Evolutionary conservation across 2,888 invertebrate species (phyloP).

Genomic region (Leptinotarsa rubiginosa): DNA sequence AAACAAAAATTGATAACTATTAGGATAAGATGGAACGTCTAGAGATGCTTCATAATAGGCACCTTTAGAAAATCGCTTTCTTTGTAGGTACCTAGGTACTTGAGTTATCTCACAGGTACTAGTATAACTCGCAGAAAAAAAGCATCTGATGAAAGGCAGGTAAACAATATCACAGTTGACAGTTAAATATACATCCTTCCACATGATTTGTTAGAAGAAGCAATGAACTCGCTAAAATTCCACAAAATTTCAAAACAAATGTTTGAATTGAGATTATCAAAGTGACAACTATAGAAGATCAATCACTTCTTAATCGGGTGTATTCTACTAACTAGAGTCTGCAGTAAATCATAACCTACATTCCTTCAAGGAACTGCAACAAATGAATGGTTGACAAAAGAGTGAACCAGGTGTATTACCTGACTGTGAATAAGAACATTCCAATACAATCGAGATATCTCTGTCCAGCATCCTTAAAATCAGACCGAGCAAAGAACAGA

Average conservation of each 20-base stretch:
- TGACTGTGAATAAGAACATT: conserved; percentile 17
- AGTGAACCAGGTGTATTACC: conserved; percentile 20
- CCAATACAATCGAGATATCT: conserved; percentile 17
- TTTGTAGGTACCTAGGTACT: conserved; percentile 12
- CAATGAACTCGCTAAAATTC: background rate
- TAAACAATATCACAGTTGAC: conserved; percentile 8
- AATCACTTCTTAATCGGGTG: background rate
- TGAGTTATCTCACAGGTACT: conserved; percentile 8
- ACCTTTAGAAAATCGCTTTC: conserved; percentile 11
- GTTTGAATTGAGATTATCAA: background rate
- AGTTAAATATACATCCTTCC: conserved; percentile 1
- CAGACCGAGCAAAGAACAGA: conserved; percentile 4
- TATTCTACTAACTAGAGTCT: background rate
- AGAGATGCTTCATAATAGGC: conserved; percentile 15
- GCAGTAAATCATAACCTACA: conserved; percentile 5
- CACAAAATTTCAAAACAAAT: conserved; percentile 13
- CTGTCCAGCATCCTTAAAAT: conserved; percentile 25
- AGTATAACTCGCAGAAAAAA: background rate
- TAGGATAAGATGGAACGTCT: conserved; percentile 1
- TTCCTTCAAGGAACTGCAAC: conserved; percentile 4
- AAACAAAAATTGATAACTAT: conserved; percentile 7
- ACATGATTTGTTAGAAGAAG: background rate
- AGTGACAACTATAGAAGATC: background rate
- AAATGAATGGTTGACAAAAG: conserved; percentile 14
- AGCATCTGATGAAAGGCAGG: conserved; percentile 5